These are phyloP conservation scores for Dendronephthya gigantea DNA, from an alignment of 64 coral and sea anemone species.

Conservation along the genomic window DNA sequence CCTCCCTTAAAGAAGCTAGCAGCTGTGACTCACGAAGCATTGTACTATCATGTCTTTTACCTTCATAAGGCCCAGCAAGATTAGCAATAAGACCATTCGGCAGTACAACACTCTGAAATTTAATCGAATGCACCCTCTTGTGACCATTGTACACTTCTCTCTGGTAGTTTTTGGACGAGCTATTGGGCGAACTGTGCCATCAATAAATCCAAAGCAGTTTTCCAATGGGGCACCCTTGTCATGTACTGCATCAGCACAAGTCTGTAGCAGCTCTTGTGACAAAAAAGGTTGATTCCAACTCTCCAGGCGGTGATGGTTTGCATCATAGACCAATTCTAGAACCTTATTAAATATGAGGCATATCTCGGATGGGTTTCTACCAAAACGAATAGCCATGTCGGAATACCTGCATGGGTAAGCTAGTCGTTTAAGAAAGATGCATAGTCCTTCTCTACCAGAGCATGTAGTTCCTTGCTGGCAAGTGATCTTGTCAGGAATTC, in stretches of 20 bases:
- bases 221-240: neutral
- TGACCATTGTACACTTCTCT: neutral
- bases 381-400: neutral
- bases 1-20: neutral
- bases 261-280: neutral
- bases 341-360: neutral
- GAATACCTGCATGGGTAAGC: constrained; percentile 2
- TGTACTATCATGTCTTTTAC: neutral
- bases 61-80: neutral
- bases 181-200: neutral
- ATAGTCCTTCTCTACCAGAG: neutral
- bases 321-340: neutral
- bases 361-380: neutral
- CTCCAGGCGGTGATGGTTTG: neutral
- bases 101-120: neutral
- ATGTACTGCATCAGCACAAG: neutral
- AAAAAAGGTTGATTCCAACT: constrained; percentile 12
- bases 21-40: neutral
- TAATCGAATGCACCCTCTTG: neutral
- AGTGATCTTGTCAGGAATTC: neutral
- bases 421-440: neutral
- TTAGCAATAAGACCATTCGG: neutral
- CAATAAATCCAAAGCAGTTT: neutral
- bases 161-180: neutral
- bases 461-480: constrained; percentile 3